Evolutionary conservation across 2,113 vertebrate species (phyloP).

Genomic region (Dasyornis broadbenti): DNA sequence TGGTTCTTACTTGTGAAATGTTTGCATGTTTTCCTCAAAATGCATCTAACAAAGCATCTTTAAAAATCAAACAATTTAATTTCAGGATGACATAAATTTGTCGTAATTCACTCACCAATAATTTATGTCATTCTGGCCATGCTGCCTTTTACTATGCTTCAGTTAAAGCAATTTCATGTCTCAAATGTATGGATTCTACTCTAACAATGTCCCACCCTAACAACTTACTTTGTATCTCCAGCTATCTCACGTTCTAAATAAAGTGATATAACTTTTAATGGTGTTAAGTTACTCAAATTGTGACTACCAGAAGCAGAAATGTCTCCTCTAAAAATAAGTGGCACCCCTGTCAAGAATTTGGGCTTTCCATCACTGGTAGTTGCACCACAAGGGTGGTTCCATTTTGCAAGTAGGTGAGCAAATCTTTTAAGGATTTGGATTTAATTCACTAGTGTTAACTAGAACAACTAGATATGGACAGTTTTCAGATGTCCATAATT

Average conservation of each 20-base stretch:
- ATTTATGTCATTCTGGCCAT: fast-evolving
- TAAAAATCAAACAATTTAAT: not conserved
- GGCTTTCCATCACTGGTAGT: not conserved
- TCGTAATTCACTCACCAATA: not conserved
- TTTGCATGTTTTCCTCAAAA: not conserved
- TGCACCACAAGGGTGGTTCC: not conserved
- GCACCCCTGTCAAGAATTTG: not conserved
- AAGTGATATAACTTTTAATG: not conserved
- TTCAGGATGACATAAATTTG: not conserved
- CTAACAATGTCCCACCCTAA: not conserved
- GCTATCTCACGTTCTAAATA: not conserved
- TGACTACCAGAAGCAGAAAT: not conserved
- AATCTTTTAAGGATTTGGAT: not conserved
- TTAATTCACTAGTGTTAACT: not conserved
- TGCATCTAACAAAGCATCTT: not conserved
- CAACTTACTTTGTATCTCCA: not conserved
- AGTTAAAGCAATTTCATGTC: not conserved
- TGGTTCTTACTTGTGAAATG: not conserved
- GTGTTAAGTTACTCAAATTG: not conserved
- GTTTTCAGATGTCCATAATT: not conserved
- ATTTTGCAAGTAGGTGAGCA: not conserved
- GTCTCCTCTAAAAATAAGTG: not conserved
- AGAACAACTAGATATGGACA: not conserved
- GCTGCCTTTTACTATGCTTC: not conserved
- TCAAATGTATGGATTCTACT: not conserved